These are phyloP conservation scores for Threskiornis aethiopicus DNA, from an alignment of 2,797 vertebrate species.

Conservation along the genomic window DNA sequence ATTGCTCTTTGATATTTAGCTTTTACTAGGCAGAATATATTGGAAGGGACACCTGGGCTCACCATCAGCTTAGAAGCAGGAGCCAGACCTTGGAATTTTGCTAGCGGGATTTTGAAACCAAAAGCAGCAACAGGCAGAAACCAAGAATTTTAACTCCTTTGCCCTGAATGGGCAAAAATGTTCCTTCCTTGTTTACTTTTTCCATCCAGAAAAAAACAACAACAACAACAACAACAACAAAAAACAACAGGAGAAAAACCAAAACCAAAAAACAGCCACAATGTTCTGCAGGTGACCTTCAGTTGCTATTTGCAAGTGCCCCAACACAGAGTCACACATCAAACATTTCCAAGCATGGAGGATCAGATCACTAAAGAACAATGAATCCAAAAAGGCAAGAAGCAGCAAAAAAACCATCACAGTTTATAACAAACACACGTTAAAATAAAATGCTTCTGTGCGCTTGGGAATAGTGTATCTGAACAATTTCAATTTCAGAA, in stretches of 20 bases:
- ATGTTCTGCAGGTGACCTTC: not conserved
- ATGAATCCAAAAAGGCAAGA: not conserved
- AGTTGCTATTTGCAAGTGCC: not conserved
- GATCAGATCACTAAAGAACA: not conserved
- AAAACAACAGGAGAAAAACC: not conserved
- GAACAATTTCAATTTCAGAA: conserved; percentile 10
- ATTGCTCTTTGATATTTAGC: not conserved
- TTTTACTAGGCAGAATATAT: not conserved
- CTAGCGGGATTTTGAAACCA: not conserved
- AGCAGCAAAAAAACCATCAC: not conserved
- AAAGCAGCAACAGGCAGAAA: not conserved
- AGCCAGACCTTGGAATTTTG: not conserved
- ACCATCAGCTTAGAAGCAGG: not conserved
- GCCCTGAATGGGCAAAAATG: not conserved
- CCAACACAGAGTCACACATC: not conserved
- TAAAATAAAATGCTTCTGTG: not conserved
- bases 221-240: no score
- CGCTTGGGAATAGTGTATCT: not conserved
- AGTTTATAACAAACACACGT: not conserved
- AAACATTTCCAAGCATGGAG: not conserved
- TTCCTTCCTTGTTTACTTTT: not conserved
- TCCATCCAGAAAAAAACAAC: not conserved
- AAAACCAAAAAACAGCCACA: not conserved
- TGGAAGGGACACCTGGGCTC: not conserved
- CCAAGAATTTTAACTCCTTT: not conserved